Evolutionary conservation across 2,888 invertebrate genomes (phyloP), one percentile per base, ranked within the genome.

Genomic region (Thalpophila matura): DNA sequence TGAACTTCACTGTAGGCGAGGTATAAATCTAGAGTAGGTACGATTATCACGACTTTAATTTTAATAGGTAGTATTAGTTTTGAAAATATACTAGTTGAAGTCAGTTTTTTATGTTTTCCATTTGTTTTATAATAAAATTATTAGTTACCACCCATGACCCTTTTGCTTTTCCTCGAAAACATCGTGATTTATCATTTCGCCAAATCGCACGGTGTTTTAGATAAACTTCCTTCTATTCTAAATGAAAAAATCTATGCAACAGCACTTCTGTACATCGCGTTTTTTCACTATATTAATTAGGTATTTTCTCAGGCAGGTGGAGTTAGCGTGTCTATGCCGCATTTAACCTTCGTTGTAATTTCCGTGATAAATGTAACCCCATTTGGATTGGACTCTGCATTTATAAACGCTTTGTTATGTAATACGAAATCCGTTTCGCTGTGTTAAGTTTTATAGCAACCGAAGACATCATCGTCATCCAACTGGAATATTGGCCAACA

Each of bases 341-440:
- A 84, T 91, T 91, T 88, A 87, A 85, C 84, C 87, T 89, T 87
- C 82, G 81, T 77, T 82, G 84, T 87, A 88, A 90, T 90, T 90
- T 90, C 89, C 88, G 84, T 84, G 85, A 85, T 88, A 84, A 86
- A 86, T 78, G 82, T 85, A 84, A 86, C 82, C 82, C 81, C 80
- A 81, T 86, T 86, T 77, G 75, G 67, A 81, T 80, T 81, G 80
- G 77, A 75, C 67, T 77, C 77, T 86, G 87, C 86, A 85, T 83
- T 82, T 80, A 79, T 77, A 70, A 76, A 70, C 60, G 62, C 67
- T 63, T 65, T 69, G 65, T 74, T 73, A 70, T 46, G 62, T 79
- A 74, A 76, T 63, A 70, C 43, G 6, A 66, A 71, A 63, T 60
- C 59, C 47, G 53, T 66, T 73, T 73, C 33, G 47, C 37, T 56